A percentile compares a stretch with the other conserved stretches of the same genome.
phyloP scores from a whole-genome alignment of 2,888 invertebrate species.

The Hecatera dysodea region DNA sequence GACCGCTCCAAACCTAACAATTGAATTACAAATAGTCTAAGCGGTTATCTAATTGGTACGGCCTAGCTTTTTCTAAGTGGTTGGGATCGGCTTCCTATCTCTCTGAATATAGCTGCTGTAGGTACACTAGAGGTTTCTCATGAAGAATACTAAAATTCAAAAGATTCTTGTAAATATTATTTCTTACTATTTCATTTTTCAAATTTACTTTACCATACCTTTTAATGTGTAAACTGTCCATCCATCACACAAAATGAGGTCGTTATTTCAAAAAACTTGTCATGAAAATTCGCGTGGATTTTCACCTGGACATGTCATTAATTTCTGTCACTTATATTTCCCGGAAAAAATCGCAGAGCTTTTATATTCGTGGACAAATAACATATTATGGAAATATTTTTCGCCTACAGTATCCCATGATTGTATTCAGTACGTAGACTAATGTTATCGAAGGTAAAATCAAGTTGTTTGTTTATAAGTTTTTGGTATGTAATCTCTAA shows the following conservation, averaged over 20 bases:
- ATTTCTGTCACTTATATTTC: constrained; percentile 39
- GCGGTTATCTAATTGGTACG: too few species aligned
- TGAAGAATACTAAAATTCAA: neutral
- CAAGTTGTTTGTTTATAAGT: too few species aligned
- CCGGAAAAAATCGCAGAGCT: constrained; percentile 14
- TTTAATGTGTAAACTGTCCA: neutral
- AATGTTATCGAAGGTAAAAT: neutral
- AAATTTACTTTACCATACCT: neutral
- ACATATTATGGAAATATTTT: constrained; percentile 16
- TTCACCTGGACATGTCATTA: constrained; percentile 42
- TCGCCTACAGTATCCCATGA: neutral
- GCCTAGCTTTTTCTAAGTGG: too few species aligned
- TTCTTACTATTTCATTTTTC: neutral
- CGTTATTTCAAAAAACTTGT: constrained; percentile 29
- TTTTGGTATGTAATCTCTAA: too few species aligned
- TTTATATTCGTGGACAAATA: constrained; percentile 7
- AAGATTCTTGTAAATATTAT: neutral
- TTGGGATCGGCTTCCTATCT: neutral
- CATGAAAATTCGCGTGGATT: constrained; percentile 14
- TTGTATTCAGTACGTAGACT: neutral
- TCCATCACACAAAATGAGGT: constrained; percentile 9
- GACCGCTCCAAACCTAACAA: too few species aligned
- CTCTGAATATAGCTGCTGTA: neutral
- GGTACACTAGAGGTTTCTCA: too few species aligned
- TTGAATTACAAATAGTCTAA: too few species aligned